These are phyloP conservation scores for Gambelia wislizenii DNA, from an alignment of 2,797 vertebrate species.

Conservation along the genomic window DNA sequence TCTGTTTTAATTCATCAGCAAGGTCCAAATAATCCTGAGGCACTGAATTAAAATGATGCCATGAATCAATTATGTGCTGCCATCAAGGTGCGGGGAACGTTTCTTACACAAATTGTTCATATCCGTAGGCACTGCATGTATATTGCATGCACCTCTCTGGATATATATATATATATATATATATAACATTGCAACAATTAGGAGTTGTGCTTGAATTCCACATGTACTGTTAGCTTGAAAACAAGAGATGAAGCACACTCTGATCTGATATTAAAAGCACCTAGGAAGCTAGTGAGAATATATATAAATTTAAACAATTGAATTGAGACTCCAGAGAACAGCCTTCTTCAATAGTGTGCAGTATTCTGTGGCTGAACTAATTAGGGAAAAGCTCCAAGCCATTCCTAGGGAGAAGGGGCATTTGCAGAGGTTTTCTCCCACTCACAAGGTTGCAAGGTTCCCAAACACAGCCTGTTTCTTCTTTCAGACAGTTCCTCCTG, in stretches of 20 bases:
- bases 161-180: accelerated
- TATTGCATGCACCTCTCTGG: neutral
- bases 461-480: neutral
- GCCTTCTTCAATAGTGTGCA: neutral
- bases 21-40: constrained; percentile 1
- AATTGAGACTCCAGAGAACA: neutral
- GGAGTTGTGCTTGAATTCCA: neutral
- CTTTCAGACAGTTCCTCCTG: neutral
- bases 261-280: neutral
- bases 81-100: constrained; percentile 13
- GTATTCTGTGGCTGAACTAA: neutral
- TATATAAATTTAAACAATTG: neutral
- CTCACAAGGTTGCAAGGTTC: neutral
- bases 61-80: neutral
- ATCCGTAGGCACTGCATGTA: neutral
- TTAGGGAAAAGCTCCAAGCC: neutral
- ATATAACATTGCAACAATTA: neutral
- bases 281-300: neutral
- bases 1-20: constrained; percentile 16
- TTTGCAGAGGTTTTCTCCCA: neutral
- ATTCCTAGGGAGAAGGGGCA: neutral
- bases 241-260: neutral
- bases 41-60: neutral
- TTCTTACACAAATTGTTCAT: neutral
- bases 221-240: neutral